Evolutionary conservation across 2,113 vertebrate species (phyloP), one percentile per base, ranked within the genome.

Genomic region (Paradisaea rubra): DNA sequence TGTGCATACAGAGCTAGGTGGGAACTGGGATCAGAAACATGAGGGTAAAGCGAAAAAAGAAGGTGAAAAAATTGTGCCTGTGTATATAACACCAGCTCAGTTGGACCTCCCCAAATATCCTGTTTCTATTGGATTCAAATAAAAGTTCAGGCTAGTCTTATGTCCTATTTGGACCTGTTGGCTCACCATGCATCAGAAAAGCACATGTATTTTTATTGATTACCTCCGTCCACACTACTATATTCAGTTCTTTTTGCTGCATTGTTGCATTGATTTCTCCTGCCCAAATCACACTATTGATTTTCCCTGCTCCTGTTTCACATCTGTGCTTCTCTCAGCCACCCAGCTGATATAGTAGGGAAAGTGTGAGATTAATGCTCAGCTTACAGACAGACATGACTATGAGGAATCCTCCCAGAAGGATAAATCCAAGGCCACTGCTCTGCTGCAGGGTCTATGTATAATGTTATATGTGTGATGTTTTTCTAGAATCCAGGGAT

Each of bases 181-280:
- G 5, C 57, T 92, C 66, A 31, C 59, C 53, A 57, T 2, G 13
- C 69, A 63, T 81, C 74, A 79, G 77, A 79, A 72, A 91, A 94
- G 78, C 72, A 93, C 53, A 39, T 50, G 33, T 53, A 31, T 76
- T 92, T 91, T 76, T 86, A 92, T 89, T 66, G 79, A 91, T 91
- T 86, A 39, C 30, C 37, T 94, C 66, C 1, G 0, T 83, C 63
- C 57, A 44, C 65, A 54, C 41, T 39, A 33, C 70, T 82, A 31
- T 33, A 85, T 87, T 74, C 61, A 35, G 37, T 41, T 64, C 41
- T 77, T 93, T 54, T 69, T 83, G 52, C 76, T 93, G 79, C 65
- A 79, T 25, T 77, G 82, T 88, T 89, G 72, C 79, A 97, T 88
- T 88, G 93, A 95, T 97, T 91, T 94, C 69, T 94, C 84, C 60